Percentiles rank a stretch among this genome's conserved stretches.
These are phyloP conservation scores for Melangyna quadrimaculata DNA, from an alignment of 2,888 invertebrate species.

Conservation along the genomic window DNA sequence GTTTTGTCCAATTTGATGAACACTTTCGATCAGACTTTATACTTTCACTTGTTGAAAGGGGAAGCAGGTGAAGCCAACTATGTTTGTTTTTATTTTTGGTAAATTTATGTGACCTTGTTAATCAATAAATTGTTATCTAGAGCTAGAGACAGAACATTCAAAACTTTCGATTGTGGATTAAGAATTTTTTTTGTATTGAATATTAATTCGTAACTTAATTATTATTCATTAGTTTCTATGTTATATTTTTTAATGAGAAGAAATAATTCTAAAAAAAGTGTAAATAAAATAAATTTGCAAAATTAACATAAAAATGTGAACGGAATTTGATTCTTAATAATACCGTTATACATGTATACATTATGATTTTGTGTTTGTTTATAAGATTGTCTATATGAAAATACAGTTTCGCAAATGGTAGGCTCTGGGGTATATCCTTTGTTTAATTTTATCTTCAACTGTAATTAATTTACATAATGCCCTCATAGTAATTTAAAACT, in stretches of 20 bases:
- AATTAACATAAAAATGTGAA: conserved; percentile 16
- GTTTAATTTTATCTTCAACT: neutral
- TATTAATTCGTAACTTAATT: neutral
- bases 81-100: neutral
- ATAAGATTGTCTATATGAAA: neutral
- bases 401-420: neutral
- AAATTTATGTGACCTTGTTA: conserved; percentile 14
- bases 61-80: neutral
- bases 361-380: neutral
- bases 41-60: conserved; percentile 16
- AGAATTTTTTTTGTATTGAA: neutral
- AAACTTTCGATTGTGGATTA: conserved; percentile 22
- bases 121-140: neutral
- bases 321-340: neutral
- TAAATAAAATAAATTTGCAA: neutral
- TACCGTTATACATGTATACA: neutral
- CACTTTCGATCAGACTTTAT: neutral
- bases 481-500: neutral
- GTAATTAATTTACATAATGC: neutral
- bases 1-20: neutral
- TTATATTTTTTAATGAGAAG: neutral
- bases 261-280: neutral
- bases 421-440: neutral
- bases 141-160: neutral
- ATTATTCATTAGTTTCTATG: conserved; percentile 5